Base-by-base conservation (phyloP, 92 coral and sea anemone genomes). In the Siderastrea siderea region DNA sequence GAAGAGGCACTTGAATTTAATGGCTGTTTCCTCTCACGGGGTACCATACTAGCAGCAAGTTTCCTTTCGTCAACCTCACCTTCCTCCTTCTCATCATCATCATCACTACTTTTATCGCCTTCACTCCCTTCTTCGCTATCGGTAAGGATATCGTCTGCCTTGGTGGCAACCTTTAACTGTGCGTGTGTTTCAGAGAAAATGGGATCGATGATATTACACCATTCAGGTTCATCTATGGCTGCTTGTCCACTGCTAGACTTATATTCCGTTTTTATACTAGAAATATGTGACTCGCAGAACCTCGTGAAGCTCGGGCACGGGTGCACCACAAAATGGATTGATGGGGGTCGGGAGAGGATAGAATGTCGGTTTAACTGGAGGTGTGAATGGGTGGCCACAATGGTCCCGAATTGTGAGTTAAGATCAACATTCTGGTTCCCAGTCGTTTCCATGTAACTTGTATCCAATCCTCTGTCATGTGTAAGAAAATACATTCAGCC, bases 171-270 rank as follows among this genome's bases (percentile, higher is more conserved):
- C 79, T 81, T 82, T 58, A 91, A 67, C 66, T 80, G 47, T 71
- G 26, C 5, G 75, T 71, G 57, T 47, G 77, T 71, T 48, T 71
- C 77, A 3, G 77, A 71, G 77, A 80, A 86, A 6, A 86, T 75
- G 6, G 91, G 85, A 51, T 91, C 75, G 46, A 91, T 75, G 48
- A 91, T 91, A 16, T 52, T 66, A 67, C 74, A 91, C 94, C 94
- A 86, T 75, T 86, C 91, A 26, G 91, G 94, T 48, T 91, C 88
- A 49, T 75, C 61, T 51, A 81, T 81, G 14, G 94, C 67, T 71
- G 91, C 57, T 81, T 91, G 80, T 26, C 94, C 91, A 66, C 83
- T 81, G 11, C 92, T 83, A 10, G 83, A 43, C 77, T n/a, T n/a
- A n/a, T n/a, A n/a, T n/a, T n/a, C n/a, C n/a, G n/a, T n/a, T n/a